Evolutionary conservation across 2,113 vertebrate genomes (phyloP), one percentile per base, ranked within the genome.

Genomic region (Labeo catla): DNA sequence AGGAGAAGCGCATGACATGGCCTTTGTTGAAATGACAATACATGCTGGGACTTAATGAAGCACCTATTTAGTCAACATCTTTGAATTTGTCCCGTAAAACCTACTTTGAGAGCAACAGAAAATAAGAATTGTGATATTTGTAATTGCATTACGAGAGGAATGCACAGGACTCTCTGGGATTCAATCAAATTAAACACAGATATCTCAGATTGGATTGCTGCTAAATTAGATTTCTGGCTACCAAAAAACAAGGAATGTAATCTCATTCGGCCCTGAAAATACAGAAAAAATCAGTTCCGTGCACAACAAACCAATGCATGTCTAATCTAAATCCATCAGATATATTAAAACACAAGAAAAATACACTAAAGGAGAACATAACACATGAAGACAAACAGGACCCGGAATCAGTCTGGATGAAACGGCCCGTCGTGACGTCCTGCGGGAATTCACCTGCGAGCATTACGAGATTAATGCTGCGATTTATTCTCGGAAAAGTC

Each of bases 151-250:
- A 88, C 19, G 16, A 21, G 57, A 21, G 77, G 90, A 93, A 92
- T 76, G 91, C 49, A 91, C 86, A 49, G 87, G 77, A 74, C 85
- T 84, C 88, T 81, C 84, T 83, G 82, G 86, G 82, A 87, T 90
- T 86, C 57, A 85, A 92, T 88, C 89, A 50, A 91, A 88, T 91
- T 92, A 90, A 86, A 88, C 86, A 89, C 89, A 90, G 59, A 80
- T 88, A 65, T 89, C 87, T 92, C 83, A 88, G 87, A 93, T 93
- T 91, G 87, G 87, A 94, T 92, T 93, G 91, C 89, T 85, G 90
- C 85, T 70, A 92, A 93, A 94, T 94, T 91, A 86, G 78, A 91
- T 93, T 94, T 91, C 79, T 63, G 87, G 88, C 85, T 88, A 87
- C 80, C 84, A 87, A 89, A 89, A 90, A 81, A 54, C 74, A 89